Evolutionary conservation across 2,888 invertebrate species (phyloP).

Genomic region (Stenodera caucasica): DNA sequence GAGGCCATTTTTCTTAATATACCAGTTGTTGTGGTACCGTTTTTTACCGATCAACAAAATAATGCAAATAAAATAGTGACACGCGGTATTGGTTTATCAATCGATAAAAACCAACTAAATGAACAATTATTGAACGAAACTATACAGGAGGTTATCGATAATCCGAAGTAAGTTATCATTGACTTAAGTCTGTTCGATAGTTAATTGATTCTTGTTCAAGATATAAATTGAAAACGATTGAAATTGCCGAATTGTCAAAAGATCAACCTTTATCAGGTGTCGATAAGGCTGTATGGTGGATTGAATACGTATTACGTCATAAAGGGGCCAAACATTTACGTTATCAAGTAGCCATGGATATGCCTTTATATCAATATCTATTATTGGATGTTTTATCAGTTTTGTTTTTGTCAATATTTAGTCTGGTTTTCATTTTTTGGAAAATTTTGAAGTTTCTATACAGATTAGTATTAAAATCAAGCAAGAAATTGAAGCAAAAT

Average conservation of each 20-base stretch:
- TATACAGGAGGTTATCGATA: slow-evolving; percentile 40
- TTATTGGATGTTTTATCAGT: slow-evolving; percentile 39
- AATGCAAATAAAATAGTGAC: slow-evolving; percentile 36
- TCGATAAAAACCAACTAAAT: slow-evolving; percentile 29
- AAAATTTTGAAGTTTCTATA: too few relatives aligned
- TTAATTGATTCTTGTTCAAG: too few relatives aligned
- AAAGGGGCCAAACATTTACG: slow-evolving; percentile 35
- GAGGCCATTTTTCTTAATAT: slow-evolving; percentile 31
- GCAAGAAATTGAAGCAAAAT: too few relatives aligned
- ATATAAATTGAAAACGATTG: slow-evolving; percentile 24
- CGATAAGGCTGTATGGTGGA: slow-evolving; percentile 40
- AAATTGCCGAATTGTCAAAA: slow-evolving; percentile 19
- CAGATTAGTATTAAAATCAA: too few relatives aligned
- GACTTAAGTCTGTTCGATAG: too few relatives aligned
- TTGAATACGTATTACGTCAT: slow-evolving; percentile 37
- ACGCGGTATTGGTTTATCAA: slow-evolving; percentile 33
- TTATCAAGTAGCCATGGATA: slow-evolving; percentile 30
- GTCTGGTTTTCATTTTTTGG: too few relatives aligned
- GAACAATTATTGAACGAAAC: slow-evolving; percentile 35
- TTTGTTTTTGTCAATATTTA: too few relatives aligned
- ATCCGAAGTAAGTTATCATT: too few relatives aligned
- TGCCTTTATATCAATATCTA: slow-evolving; percentile 40
- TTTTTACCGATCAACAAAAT: slow-evolving; percentile 38
- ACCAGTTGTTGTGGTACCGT: slow-evolving; percentile 43
- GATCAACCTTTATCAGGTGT: slow-evolving; percentile 34